Conservation (phyloP, 1,140 invertebrate genomes). For the Drosophila tani region DNA sequence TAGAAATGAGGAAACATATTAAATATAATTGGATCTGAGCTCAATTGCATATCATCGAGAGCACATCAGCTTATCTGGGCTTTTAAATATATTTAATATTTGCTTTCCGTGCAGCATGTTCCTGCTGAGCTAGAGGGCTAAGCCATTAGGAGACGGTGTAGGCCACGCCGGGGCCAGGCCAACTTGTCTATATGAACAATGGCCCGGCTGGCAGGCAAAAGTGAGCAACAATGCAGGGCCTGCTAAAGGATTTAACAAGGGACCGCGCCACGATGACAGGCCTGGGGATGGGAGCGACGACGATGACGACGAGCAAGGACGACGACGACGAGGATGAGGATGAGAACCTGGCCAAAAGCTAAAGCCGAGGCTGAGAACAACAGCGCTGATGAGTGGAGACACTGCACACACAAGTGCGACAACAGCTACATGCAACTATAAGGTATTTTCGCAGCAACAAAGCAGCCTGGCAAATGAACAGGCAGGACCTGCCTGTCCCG, state of each 20-base stretch:
- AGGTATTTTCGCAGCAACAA: conserved; percentile 72
- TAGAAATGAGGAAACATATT: not conserved
- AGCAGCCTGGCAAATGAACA: conserved; percentile 67
- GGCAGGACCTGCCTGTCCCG: conserved; percentile 44
- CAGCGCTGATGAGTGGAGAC: conserved; percentile 60
- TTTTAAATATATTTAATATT: not conserved
- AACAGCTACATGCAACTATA: conserved; percentile 57
- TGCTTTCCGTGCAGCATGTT: conserved; percentile 10
- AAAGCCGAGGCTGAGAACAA: conserved; percentile 41
- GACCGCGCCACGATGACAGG: conserved; percentile 52
- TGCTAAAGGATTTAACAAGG: conserved; percentile 60
- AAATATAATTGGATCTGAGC: not conserved
- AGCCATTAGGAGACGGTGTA: conserved; percentile 58
- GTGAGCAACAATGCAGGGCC: conserved; percentile 56
- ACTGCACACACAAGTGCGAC: conserved; percentile 55
- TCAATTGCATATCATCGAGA: not conserved
- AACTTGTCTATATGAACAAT: conserved; percentile 74
- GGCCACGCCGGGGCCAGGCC: conserved; percentile 43
- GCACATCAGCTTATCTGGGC: not conserved
- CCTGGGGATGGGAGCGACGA: conserved; percentile 10
- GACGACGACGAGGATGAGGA: conserved; percentile 2
- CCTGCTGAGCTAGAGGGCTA: conserved; percentile 37
- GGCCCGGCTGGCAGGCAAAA: conserved; percentile 58
- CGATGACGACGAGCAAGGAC: conserved; percentile 4
- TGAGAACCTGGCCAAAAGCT: conserved; percentile 20